Evolutionary conservation across 1,140 invertebrate genomes (phyloP).

Genomic region (Drosophila auraria): DNA sequence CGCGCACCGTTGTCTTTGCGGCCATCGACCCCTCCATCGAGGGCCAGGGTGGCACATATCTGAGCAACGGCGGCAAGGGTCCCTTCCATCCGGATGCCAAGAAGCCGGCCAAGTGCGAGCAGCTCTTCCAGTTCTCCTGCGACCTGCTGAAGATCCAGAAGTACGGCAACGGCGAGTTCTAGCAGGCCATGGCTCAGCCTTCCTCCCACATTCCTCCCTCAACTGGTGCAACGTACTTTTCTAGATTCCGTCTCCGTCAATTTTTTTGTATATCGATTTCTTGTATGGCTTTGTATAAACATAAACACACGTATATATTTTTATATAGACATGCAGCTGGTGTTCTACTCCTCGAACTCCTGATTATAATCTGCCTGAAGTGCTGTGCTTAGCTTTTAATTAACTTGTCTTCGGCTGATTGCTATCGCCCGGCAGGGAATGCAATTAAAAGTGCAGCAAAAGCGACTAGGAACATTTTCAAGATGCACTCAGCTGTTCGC

Average conservation of each 20-base stretch:
- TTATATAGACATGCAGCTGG: conserved; percentile 43
- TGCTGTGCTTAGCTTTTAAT: conserved; percentile 59
- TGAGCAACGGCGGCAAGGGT: conserved; percentile 88
- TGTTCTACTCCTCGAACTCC: conserved; percentile 11
- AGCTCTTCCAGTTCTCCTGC: conserved; percentile 86
- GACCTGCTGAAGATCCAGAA: conserved; percentile 85
- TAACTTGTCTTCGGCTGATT: conserved; percentile 76
- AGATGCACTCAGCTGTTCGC: conserved; percentile 56
- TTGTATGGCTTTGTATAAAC: conserved; percentile 45
- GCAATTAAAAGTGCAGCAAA: conserved; percentile 73
- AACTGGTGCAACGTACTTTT: conserved; percentile 62
- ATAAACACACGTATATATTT: conserved; percentile 15
- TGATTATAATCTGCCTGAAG: conserved; percentile 21
- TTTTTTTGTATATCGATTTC: conserved; percentile 52
- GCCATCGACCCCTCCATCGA: conserved; percentile 90
- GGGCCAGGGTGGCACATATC: conserved; percentile 90
- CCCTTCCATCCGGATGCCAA: conserved; percentile 72
- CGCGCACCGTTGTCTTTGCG: conserved; percentile 90
- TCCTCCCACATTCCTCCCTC: conserved; percentile 29
- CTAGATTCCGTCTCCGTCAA: conserved; percentile 30
- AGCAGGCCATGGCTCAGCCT: neutral
- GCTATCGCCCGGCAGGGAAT: conserved; percentile 54
- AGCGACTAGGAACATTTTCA: conserved; percentile 22
- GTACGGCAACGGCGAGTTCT: conserved; percentile 78
- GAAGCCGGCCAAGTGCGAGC: conserved; percentile 77